Conservation (phyloP, 2,888 invertebrate species). For the Isoperla grammatica region DNA sequence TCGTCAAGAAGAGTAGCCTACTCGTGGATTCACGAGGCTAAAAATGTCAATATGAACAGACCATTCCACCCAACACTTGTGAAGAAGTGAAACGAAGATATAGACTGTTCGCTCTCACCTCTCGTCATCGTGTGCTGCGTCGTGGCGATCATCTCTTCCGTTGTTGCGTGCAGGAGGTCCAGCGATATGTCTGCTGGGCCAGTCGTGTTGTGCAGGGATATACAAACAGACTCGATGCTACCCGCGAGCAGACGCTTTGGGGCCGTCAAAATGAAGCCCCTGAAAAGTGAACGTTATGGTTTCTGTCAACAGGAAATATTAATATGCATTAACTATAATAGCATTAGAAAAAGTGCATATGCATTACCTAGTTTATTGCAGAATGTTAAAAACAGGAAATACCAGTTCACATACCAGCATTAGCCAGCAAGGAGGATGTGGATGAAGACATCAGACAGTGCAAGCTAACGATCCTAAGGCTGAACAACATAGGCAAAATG, state of each 20-base stretch:
- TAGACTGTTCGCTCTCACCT: conserved; percentile 8
- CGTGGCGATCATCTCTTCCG: conserved; percentile 25
- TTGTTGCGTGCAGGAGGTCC: conserved; percentile 21
- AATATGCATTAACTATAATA: background rate
- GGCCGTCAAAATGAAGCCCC: conserved; percentile 29
- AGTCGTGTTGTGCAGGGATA: conserved; percentile 27
- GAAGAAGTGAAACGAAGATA: no score
- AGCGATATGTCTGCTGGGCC: conserved; percentile 26
- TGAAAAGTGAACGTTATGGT: conserved; percentile 5
- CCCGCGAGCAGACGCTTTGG: conserved; percentile 28
- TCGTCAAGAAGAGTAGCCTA: no score
- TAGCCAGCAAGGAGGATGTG: no score
- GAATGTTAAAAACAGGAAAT: no score
- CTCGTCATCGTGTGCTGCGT: conserved; percentile 14
- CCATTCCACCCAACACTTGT: no score
- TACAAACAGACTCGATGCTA: conserved; percentile 27
- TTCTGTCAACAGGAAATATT: background rate
- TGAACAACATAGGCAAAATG: no score
- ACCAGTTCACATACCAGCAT: no score
- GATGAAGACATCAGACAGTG: no score
- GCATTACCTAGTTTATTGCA: background rate
- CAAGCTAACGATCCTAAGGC: no score
- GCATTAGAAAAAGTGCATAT: background rate
- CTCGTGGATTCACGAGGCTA: no score
- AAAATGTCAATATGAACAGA: no score